Conservation (phyloP, 2,888 invertebrate genomes). For the Bruchidius siliquastri region DNA sequence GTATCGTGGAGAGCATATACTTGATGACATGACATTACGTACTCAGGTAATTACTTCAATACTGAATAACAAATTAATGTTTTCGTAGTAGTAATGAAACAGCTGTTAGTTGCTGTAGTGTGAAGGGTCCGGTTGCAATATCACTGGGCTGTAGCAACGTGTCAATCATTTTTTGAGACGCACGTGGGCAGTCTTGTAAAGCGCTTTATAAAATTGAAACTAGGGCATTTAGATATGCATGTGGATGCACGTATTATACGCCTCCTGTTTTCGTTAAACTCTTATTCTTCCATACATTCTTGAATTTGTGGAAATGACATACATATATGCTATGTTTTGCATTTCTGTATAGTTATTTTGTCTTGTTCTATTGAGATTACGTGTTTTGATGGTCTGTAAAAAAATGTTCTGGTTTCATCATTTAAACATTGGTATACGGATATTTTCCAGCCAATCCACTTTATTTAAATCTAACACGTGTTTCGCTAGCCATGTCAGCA, state of each 20-base stretch:
- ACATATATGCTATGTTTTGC: background rate
- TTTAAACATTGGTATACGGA: no score
- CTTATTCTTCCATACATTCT: background rate
- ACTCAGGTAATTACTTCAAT: no score
- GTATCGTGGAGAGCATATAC: no score
- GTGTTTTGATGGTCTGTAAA: no score
- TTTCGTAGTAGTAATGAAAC: no score
- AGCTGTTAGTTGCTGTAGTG: no score
- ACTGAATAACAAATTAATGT: no score
- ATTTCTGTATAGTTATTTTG: background rate
- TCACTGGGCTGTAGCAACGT: background rate
- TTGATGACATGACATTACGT: no score
- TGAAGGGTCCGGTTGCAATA: background rate
- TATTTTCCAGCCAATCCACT: no score
- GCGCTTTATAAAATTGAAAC: background rate
- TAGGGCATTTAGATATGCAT: background rate
- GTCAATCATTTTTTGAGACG: background rate
- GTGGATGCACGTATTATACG: background rate
- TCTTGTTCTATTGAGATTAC: background rate
- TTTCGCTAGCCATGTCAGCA: no score
- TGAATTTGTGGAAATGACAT: background rate
- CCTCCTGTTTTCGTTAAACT: background rate
- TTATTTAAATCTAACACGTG: no score
- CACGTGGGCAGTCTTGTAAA: background rate
- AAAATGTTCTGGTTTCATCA: no score